These are phyloP conservation scores for Cranoglanis bouderius DNA, from an alignment of 2,113 vertebrate genomes.

Conservation along the genomic window DNA sequence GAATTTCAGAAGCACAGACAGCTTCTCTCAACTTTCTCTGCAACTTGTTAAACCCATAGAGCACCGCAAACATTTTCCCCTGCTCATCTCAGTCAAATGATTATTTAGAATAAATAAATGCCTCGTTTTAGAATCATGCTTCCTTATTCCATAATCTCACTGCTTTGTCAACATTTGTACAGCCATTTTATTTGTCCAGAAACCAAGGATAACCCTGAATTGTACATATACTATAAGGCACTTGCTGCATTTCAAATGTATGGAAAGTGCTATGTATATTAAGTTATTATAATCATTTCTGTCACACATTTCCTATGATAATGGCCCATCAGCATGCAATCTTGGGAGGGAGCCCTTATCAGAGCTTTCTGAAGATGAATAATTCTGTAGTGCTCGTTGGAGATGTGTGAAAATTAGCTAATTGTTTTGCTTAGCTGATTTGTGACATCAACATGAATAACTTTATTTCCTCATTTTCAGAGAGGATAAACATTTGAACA, in stretches of 20 bases:
- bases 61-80: neutral
- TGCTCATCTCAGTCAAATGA: neutral
- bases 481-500: neutral
- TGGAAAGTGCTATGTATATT: neutral
- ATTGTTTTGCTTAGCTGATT: neutral
- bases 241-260: neutral
- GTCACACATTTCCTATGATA: neutral
- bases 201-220: neutral
- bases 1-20: neutral
- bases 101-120: neutral
- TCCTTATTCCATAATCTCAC: neutral
- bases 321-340: neutral
- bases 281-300: neutral
- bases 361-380: constrained; percentile 7
- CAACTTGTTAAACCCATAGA: neutral
- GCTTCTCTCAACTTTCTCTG: neutral
- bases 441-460: neutral
- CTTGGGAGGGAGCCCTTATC: neutral
- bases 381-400: neutral
- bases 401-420: neutral
- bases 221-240: neutral
- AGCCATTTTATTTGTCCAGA: constrained; percentile 4
- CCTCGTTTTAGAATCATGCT: neutral
- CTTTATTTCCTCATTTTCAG: neutral
- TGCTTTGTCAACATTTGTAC: neutral